Evolutionary conservation across 37 sponge, comb jelly and placozoan genomes (phyloP), one percentile per base, ranked within the genome.

Genomic region (Halichondria panicea): DNA sequence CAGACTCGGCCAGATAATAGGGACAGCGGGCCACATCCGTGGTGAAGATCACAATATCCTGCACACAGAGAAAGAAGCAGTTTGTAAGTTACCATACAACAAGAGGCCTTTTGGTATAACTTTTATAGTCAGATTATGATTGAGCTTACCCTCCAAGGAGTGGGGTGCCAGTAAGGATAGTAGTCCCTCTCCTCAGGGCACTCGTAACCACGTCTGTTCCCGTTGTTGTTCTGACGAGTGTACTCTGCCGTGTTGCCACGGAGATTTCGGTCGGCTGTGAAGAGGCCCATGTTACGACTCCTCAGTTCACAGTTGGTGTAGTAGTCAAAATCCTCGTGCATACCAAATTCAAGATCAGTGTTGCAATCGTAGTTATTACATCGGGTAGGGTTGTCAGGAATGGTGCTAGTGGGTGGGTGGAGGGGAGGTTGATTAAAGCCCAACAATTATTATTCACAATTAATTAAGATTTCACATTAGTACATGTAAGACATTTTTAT

Each of bases 151-250:
- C 76, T 95, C 99, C 99, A 98, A 54, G 93, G 99, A 24, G 96
- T 88, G 27, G 93, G 96, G 74, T 93, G 92, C 99, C 99, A 98
- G 87, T 98, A 98, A 18, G 99, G 99, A 80, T 98, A 98, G 73
- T 98, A 93, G 76, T 98, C 99, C 12, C 99, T 70, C 85, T 98
- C 99, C 81, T 98, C 99, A 8, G 96, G 93, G 57, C 99, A 98
- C 82, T 98, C 99, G 61, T 95, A 98, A 22, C 96, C 99, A 62
- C 89, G 86, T 28, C 99, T 80, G 2, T 75, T 89, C 38, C 94
- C 99, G 43, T 81, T 78, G 24, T 74, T 78, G 76, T 98, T 98
- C 96, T 98, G 99, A 7, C 99, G 83, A n/a, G 99, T 98, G 82
- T 75, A 87, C 42, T 67, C 48, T 27, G 99, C 96, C 2, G 86